phyloP scores from a whole-genome alignment of 2,888 invertebrate species.

The Nymphalis polychloros region DNA sequence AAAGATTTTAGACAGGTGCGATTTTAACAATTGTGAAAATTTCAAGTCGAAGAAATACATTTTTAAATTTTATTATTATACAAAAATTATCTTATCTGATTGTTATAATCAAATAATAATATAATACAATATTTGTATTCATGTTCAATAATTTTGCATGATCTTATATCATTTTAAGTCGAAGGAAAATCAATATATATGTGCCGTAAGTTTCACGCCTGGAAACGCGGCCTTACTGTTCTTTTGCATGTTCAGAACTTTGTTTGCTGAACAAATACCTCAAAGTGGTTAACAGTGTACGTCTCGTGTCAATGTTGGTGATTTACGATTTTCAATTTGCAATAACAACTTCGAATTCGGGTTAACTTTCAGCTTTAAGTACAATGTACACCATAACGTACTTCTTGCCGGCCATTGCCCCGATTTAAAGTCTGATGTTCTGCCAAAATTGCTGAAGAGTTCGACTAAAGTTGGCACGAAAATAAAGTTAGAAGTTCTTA shows the following conservation, averaged over 20 bases:
- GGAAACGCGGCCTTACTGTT: slow-evolving; percentile 27
- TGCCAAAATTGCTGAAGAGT: slow-evolving; percentile 15
- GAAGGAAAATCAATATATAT: no score
- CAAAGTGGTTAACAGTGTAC: slow-evolving; percentile 32
- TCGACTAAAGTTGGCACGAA: slow-evolving; percentile 4
- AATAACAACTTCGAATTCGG: slow-evolving; percentile 23
- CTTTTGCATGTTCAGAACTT: slow-evolving; percentile 36
- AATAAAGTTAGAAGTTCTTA: not conserved
- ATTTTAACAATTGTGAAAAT: no score
- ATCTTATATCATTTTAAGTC: no score
- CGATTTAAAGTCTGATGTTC: not conserved
- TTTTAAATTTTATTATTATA: no score
- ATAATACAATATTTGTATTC: no score
- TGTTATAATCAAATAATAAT: no score
- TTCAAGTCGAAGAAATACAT: no score
- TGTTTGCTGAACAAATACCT: slow-evolving; percentile 42
- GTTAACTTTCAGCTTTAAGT: slow-evolving; percentile 17
- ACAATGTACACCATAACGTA: slow-evolving; percentile 2
- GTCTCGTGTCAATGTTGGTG: slow-evolving; percentile 26
- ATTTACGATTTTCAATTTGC: slow-evolving; percentile 34
- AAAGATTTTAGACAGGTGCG: no score
- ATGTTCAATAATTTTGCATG: no score
- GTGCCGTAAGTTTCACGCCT: not conserved
- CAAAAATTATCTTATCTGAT: no score
- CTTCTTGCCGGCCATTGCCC: slow-evolving; percentile 8